These are phyloP conservation scores for Pteronura brasiliensis DNA, from an alignment of 2,113 vertebrate species.

Conservation along the genomic window DNA sequence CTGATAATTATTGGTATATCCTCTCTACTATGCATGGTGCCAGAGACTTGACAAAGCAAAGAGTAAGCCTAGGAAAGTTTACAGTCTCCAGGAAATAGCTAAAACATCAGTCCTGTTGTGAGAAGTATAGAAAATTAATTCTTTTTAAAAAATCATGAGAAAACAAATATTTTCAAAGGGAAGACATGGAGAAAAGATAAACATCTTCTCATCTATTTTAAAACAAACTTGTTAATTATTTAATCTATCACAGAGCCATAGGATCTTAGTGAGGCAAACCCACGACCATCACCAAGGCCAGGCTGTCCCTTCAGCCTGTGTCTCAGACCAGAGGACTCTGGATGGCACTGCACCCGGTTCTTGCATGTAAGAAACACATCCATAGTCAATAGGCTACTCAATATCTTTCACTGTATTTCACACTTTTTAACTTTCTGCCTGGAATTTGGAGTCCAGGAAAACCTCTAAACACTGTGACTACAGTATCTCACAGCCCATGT, in stretches of 20 bases:
- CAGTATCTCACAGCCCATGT: accelerated
- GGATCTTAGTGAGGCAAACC: not conserved
- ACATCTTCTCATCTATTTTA: not conserved
- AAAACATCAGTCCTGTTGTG: not conserved
- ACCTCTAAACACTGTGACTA: accelerated
- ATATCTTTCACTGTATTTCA: not conserved
- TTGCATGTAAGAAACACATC: not conserved
- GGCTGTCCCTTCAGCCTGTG: not conserved
- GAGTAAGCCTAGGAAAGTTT: not conserved
- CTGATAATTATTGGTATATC: accelerated
- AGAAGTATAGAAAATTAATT: not conserved
- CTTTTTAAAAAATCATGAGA: not conserved
- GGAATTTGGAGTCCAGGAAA: accelerated
- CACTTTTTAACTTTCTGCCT: not conserved
- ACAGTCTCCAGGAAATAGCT: not conserved
- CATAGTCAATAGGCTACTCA: not conserved
- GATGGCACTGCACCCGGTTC: accelerated
- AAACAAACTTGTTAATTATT: not conserved
- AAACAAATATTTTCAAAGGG: not conserved
- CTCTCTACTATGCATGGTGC: not conserved
- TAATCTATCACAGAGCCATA: not conserved
- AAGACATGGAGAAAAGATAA: not conserved
- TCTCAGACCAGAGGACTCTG: not conserved
- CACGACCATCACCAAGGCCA: accelerated
- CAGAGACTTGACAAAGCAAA: too few relatives aligned